Percentiles rank a stretch among this genome's conserved stretches.
phyloP scores from a whole-genome alignment of 1,140 invertebrate genomes.

The Holotrichia oblita region DNA sequence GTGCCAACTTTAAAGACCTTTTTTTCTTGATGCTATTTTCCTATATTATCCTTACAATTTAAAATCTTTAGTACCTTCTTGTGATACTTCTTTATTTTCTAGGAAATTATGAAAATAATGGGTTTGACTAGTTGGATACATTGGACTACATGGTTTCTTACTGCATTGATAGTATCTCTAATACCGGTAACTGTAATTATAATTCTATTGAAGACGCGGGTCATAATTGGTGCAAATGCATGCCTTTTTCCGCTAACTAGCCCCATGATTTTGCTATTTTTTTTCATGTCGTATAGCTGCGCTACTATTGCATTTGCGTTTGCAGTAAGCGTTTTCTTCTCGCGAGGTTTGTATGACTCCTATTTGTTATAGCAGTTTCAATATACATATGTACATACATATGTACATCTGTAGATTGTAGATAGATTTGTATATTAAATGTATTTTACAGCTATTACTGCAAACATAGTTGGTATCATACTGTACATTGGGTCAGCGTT shows the following conservation, averaged over 20 bases:
- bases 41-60: too few relatives aligned
- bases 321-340: constrained; percentile 74
- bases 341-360: constrained; percentile 67
- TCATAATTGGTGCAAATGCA: constrained; percentile 49
- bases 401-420: too few relatives aligned
- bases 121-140: constrained; percentile 83
- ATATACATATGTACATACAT: too few relatives aligned
- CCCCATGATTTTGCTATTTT: constrained; percentile 61
- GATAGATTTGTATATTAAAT: too few relatives aligned
- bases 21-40: too few relatives aligned
- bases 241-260: constrained; percentile 52
- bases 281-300: constrained; percentile 66
- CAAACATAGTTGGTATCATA: not conserved
- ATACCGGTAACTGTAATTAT: constrained; percentile 65
- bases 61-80: not conserved
- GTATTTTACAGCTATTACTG: not conserved
- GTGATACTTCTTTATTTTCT: not conserved
- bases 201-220: constrained; percentile 59
- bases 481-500: not conserved
- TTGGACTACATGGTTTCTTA: constrained; percentile 83
- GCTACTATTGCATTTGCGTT: constrained; percentile 74
- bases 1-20: too few relatives aligned
- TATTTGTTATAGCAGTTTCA: not conserved
- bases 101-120: constrained; percentile 73
- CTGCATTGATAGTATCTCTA: constrained; percentile 74